Evolutionary conservation across 2,888 invertebrate species (phyloP).

Genomic region (Latrodectus elegans): DNA sequence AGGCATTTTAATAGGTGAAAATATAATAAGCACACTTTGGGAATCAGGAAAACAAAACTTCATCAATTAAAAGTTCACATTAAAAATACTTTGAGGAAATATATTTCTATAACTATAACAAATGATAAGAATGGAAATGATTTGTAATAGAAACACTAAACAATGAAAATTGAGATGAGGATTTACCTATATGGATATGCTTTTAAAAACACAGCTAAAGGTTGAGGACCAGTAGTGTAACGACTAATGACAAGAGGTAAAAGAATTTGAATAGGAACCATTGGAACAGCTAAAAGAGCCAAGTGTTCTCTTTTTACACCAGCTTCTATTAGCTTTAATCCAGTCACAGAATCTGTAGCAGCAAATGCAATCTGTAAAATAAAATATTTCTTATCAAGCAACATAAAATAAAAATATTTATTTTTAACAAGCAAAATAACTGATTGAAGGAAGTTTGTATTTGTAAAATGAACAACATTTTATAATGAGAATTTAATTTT

Average conservation of each 20-base stretch:
- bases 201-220: conserved; percentile 89
- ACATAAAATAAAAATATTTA: background rate
- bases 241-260: conserved; percentile 89
- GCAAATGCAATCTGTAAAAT: conserved; percentile 89
- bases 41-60: too few relatives aligned
- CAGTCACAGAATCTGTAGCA: conserved; percentile 95
- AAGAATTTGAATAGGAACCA: conserved; percentile 94
- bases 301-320: conserved; percentile 97
- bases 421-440: too few relatives aligned
- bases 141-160: too few relatives aligned
- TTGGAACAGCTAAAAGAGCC: conserved; percentile 92
- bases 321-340: conserved; percentile 94
- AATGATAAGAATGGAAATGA: too few relatives aligned
- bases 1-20: too few relatives aligned
- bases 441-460: too few relatives aligned
- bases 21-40: too few relatives aligned
- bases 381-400: background rate
- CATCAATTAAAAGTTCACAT: too few relatives aligned
- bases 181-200: conserved; percentile 86
- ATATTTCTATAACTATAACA: too few relatives aligned
- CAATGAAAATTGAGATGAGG: background rate
- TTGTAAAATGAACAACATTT: too few relatives aligned
- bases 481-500: too few relatives aligned
- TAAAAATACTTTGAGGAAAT: too few relatives aligned
- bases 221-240: conserved; percentile 90